Percentiles rank a stretch among this genome's conserved stretches.
Conservation (phyloP, 1,140 invertebrate species). For the Harlomillsia oculata region DNA sequence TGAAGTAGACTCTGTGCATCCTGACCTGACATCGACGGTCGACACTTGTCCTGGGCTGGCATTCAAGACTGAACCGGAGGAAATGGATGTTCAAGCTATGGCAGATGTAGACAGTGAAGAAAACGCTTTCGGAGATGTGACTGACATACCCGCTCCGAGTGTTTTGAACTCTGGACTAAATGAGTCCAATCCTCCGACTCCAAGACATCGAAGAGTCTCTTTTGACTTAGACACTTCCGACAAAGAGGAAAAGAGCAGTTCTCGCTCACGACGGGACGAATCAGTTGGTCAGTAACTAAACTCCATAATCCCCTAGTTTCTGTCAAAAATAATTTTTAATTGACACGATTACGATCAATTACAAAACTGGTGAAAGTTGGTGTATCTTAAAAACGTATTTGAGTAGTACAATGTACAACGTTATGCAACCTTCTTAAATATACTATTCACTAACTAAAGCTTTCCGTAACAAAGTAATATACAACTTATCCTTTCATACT, state of each 20-base stretch:
- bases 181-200: slow-evolving; percentile 26
- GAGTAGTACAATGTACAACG: no score
- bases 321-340: not conserved
- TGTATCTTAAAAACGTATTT: no score
- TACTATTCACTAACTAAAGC: no score
- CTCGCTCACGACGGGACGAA: slow-evolving; percentile 28
- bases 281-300: slow-evolving; percentile 24
- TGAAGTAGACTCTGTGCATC: not conserved
- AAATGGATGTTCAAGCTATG: not conserved
- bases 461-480: no score
- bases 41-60: not conserved
- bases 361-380: no score
- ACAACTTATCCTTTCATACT: no score
- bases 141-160: slow-evolving; percentile 4
- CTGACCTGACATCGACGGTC: not conserved
- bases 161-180: not conserved
- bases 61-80: not conserved
- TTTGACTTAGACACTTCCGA: slow-evolving; percentile 34
- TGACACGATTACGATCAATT: no score
- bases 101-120: slow-evolving; percentile 18
- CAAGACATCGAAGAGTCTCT: slow-evolving; percentile 30
- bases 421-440: no score
- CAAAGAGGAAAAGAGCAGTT: slow-evolving; percentile 35
- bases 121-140: slow-evolving; percentile 11
- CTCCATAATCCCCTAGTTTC: not conserved